Percentiles rank a stretch among this genome's conserved stretches.
These are phyloP conservation scores for Platycheirus rosarum DNA, from an alignment of 2,888 invertebrate genomes.

Conservation along the genomic window DNA sequence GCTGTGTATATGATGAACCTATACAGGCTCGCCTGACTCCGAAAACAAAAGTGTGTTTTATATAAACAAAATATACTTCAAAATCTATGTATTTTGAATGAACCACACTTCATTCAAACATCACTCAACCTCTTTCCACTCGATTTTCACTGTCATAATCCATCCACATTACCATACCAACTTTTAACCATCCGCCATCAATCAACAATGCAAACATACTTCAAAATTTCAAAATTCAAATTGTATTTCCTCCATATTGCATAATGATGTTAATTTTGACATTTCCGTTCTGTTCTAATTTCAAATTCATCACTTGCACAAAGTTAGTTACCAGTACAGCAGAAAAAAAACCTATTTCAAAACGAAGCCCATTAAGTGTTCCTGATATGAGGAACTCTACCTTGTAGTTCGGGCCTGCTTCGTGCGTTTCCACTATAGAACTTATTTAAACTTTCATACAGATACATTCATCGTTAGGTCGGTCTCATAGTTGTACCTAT, in stretches of 20 bases:
- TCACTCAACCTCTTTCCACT: too few species aligned
- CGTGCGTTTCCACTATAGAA: conserved; percentile 43
- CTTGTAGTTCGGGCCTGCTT: conserved; percentile 9
- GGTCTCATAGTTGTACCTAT: conserved; percentile 5
- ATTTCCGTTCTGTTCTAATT: conserved; percentile 42
- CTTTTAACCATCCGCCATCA: too few species aligned
- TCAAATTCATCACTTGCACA: conserved; percentile 41
- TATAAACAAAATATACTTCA: too few species aligned
- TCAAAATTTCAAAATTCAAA: conserved; percentile 7
- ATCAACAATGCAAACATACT: background rate
- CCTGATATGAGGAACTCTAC: conserved; percentile 14
- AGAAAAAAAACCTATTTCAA: conserved; percentile 20
- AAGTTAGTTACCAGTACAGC: conserved; percentile 7
- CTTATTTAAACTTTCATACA: conserved; percentile 66
- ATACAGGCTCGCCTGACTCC: too few species aligned
- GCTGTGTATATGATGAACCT: too few species aligned
- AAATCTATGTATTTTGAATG: too few species aligned
- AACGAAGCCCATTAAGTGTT: conserved; percentile 53
- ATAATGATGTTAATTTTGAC: conserved; percentile 32
- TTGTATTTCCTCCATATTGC: conserved; percentile 13
- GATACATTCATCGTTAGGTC: conserved; percentile 32
- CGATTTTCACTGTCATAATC: too few species aligned
- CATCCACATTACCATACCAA: background rate
- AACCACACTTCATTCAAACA: too few species aligned
- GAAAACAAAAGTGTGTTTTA: too few species aligned